Evolutionary conservation across 2,888 invertebrate species (phyloP).

Genomic region (Chymomyza procnemis): DNA sequence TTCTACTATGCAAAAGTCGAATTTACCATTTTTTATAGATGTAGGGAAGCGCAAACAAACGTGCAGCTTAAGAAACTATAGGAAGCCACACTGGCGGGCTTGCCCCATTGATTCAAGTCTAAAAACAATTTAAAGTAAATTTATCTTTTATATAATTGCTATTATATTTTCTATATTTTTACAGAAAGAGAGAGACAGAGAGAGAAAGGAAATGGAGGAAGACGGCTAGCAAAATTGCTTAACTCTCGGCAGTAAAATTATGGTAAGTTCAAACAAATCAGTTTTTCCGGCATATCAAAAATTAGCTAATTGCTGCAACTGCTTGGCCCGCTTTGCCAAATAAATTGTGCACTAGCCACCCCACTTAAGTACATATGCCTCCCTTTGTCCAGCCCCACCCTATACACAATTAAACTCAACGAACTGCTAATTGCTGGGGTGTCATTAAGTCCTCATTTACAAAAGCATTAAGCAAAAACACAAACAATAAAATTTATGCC

Average conservation of each 20-base stretch:
- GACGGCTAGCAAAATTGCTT: too few species aligned
- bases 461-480: constrained; percentile 56
- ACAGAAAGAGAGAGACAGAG: too few species aligned
- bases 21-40: too few species aligned
- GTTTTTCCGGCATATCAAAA: neutral
- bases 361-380: neutral
- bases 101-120: too few species aligned
- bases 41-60: too few species aligned
- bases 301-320: neutral
- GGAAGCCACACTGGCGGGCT: too few species aligned
- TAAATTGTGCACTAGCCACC: neutral
- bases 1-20: too few species aligned
- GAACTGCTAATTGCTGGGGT: constrained; percentile 75
- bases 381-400: constrained; percentile 3
- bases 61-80: too few species aligned
- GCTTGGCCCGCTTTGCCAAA: neutral
- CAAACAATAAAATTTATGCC: constrained; percentile 74
- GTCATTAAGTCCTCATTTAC: constrained; percentile 76
- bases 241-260: neutral
- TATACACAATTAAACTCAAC: constrained; percentile 45
- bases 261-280: neutral
- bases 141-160: too few species aligned
- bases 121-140: too few species aligned
- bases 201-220: too few species aligned
- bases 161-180: too few species aligned